These are phyloP conservation scores for Drosophila sucinea DNA, from an alignment of 1,140 invertebrate species.

Conservation along the genomic window DNA sequence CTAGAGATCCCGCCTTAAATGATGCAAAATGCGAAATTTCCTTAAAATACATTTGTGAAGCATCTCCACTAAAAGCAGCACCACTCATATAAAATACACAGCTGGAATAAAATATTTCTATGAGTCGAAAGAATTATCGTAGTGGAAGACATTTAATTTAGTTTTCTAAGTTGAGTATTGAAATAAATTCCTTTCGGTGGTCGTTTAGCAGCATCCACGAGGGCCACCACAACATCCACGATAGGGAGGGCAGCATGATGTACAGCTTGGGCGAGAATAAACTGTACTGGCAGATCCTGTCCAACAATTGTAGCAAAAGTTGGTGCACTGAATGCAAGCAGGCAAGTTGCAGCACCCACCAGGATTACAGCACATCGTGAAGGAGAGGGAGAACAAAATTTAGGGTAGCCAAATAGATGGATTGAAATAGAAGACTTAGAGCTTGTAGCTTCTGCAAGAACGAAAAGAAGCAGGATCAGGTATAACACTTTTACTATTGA, in stretches of 20 bases:
- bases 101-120: no score
- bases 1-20: background rate
- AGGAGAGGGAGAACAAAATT: conserved; percentile 14
- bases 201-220: conserved; percentile 33
- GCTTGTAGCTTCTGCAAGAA: background rate
- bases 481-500: background rate
- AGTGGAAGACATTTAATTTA: background rate
- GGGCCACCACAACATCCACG: conserved; percentile 47
- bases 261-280: conserved; percentile 35
- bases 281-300: conserved; percentile 42
- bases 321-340: conserved; percentile 56
- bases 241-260: conserved; percentile 42
- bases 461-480: background rate
- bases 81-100: background rate
- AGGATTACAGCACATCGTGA: conserved; percentile 60
- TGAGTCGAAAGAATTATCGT: no score
- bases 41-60: conserved; percentile 83
- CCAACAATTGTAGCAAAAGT: conserved; percentile 68
- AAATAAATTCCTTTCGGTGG: background rate
- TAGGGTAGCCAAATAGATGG: background rate
- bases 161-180: background rate
- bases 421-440: background rate
- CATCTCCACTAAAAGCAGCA: conserved; percentile 84
- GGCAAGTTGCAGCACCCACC: conserved; percentile 61
- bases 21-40: background rate